phyloP scores from a whole-genome alignment of 2,888 invertebrate genomes.

The Eupithecia subfuscata region DNA sequence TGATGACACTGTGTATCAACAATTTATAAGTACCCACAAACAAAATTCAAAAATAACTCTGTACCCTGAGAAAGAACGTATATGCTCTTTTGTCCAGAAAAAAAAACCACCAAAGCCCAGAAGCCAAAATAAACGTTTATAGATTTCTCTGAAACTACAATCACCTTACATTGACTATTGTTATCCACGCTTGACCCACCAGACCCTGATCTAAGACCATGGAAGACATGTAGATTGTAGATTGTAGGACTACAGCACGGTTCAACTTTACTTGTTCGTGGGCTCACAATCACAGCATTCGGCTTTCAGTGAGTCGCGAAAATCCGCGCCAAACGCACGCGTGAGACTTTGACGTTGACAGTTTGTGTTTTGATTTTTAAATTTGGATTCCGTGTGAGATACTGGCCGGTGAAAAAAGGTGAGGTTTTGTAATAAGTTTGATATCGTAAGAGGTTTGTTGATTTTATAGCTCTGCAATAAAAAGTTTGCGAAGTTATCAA shows the following conservation, averaged over 20 bases:
- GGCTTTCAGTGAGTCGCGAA: constrained; percentile 30
- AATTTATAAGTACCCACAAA: too few species aligned
- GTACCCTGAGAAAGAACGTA: not conserved
- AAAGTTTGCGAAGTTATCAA: not conserved
- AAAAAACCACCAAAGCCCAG: not conserved
- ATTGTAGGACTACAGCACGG: not conserved
- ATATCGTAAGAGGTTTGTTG: not conserved
- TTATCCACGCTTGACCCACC: not conserved
- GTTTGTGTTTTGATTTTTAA: constrained; percentile 23
- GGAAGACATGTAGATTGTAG: not conserved
- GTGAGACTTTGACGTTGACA: constrained; percentile 32
- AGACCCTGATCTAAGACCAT: not conserved
- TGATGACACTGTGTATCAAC: not conserved
- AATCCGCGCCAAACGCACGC: constrained; percentile 42
- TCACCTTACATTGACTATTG: not conserved
- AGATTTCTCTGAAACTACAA: not conserved
- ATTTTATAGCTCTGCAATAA: not conserved
- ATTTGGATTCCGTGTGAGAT: constrained; percentile 27
- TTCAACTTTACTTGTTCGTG: not conserved
- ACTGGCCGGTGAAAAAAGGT: constrained; percentile 28
- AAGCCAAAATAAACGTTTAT: not conserved
- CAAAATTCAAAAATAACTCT: not conserved
- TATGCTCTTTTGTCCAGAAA: not conserved
- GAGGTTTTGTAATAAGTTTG: constrained; percentile 15
- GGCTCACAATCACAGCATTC: not conserved